Percentiles rank a stretch among this genome's conserved stretches.
phyloP scores from a whole-genome alignment of 1,140 invertebrate genomes.

The Diabrotica virgifera region DNA sequence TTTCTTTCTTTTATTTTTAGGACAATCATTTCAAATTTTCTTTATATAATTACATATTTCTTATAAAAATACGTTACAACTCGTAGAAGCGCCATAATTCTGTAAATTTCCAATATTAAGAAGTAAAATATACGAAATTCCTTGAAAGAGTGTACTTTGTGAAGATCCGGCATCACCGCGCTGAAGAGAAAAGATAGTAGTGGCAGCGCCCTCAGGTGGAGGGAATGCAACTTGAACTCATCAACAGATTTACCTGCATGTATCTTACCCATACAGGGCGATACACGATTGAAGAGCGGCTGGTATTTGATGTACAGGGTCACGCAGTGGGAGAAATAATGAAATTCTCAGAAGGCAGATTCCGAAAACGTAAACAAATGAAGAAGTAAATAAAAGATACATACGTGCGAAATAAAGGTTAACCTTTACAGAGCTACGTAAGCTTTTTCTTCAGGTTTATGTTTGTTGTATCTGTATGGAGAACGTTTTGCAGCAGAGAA shows the following conservation, averaged over 20 bases:
- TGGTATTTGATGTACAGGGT: background rate
- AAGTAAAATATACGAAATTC: no score
- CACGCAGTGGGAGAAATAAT: slow-evolving; percentile 1
- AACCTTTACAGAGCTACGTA: background rate
- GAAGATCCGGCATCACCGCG: background rate
- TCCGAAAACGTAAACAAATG: background rate
- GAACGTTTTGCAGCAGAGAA: no score
- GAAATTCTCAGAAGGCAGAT: background rate
- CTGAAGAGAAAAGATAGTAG: background rate
- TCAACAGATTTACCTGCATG: background rate
- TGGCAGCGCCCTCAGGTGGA: background rate
- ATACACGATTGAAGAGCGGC: background rate
- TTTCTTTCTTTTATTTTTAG: no score
- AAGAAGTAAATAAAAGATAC: background rate
- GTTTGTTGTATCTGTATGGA: background rate
- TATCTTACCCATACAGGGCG: background rate
- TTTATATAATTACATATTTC: background rate
- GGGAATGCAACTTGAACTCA: slow-evolving; percentile 1
- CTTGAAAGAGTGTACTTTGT: background rate
- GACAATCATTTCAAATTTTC: no score
- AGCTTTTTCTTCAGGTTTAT: background rate
- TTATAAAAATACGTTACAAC: background rate
- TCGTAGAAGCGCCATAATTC: no score
- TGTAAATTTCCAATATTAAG: no score
- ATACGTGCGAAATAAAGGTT: background rate